Evolutionary conservation across 2,888 invertebrate species (phyloP), one percentile per base, ranked within the genome.

Genomic region (Amphipyra berbera): DNA sequence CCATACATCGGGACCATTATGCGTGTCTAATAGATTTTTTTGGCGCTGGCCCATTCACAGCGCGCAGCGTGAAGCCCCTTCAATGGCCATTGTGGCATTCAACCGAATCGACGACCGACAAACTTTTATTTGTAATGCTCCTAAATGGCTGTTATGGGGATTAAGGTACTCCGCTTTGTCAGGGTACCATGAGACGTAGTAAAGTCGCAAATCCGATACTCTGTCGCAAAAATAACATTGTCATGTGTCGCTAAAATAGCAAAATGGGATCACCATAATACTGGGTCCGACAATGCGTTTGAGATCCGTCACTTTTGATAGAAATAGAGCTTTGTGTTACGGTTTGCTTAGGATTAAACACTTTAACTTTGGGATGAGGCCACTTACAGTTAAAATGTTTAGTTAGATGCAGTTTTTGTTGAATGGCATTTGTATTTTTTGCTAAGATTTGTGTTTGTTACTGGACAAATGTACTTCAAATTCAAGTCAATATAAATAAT

Each of bases 11-110:
- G 80, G 78, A 76, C 90, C 87, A 91, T 93, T 93, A 93, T 92
- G 91, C 91, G 92, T 90, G 89, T 88, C 93, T 94, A 94, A 94
- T 95, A 94, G 90, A 88, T 95, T 93, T 95, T 94, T 94, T 94
- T 87, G 87, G 84, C 89, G 86, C 72, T 87, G 79, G 88, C 86
- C 92, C 95, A 95, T 95, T 95, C 93, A 94, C 87, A 79, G 83
- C 82, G 82, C 93, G 56, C 94, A 93, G 94, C 94, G 89, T 93
- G 95, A 88, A 85, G 89, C 84, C 90, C 86, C 89, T 88, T 94
- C 90, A 94, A 93, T 94, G 90, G 90, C 88, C 73, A 94, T 94
- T 95, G 92, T 94, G 88, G 87, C 85, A 82, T 81, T 84, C 81
- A 86, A 82, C 78, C 84, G 88, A 84, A 81, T 79, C 89, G 82